Percentiles rank a stretch among this genome's conserved stretches.
These are phyloP conservation scores for Lophotis ruficrista DNA, from an alignment of 2,113 vertebrate species.

Conservation along the genomic window DNA sequence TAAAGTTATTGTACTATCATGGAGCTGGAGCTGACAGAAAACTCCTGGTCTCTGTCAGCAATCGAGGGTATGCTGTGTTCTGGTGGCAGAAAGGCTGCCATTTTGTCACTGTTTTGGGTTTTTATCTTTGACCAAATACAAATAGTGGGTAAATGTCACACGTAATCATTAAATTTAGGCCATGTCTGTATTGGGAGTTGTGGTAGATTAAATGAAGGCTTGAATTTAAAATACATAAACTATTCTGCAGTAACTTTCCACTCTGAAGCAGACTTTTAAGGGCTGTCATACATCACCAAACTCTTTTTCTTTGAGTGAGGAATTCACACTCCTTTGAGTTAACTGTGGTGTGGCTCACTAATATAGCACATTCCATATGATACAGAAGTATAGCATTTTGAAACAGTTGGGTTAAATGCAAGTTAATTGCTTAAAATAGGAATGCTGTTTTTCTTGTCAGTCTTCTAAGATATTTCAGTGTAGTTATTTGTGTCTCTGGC, in stretches of 20 bases:
- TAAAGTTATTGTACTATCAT: not conserved
- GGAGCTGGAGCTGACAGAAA: not conserved
- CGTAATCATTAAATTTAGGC: not conserved
- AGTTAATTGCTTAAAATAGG: not conserved
- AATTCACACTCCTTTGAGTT: not conserved
- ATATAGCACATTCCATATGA: not conserved
- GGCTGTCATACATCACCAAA: not conserved
- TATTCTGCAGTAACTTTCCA: not conserved
- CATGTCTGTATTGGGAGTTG: fast-evolving
- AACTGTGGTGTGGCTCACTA: not conserved
- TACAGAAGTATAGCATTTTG: not conserved
- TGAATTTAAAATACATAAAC: not conserved
- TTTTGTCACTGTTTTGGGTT: not conserved
- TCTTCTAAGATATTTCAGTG: not conserved
- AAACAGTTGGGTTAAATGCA: not conserved
- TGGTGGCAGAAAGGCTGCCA: not conserved
- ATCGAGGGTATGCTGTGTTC: not conserved
- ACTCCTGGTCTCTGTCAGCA: not conserved
- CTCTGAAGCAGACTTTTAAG: not conserved
- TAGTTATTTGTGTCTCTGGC: not conserved
- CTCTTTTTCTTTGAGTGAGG: not conserved
- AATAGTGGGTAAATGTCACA: not conserved
- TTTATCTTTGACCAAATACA: not conserved
- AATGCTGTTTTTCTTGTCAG: not conserved
- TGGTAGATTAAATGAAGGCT: not conserved